Evolutionary conservation across 2,113 vertebrate species (phyloP), one percentile per base, ranked within the genome.

Genomic region (Genyomyrus donnyi): DNA sequence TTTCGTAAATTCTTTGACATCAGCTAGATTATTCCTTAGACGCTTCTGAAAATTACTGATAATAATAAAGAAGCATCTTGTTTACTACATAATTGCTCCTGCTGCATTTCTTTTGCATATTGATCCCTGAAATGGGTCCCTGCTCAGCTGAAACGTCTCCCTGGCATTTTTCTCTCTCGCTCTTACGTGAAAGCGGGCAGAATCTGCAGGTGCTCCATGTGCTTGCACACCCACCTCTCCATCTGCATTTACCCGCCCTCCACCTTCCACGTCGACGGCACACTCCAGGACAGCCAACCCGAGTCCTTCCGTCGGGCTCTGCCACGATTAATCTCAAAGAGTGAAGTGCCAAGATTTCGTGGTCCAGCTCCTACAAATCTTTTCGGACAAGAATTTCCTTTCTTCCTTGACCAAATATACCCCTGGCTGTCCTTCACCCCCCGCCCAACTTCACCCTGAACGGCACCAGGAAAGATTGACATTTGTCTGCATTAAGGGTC

Each of bases 251-350:
- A 88, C 91, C 91, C 84, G 70, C 87, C 89, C 91, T 89, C 27
- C 89, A 91, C 91, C 91, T 87, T 91, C 89, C 77, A 80, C 46
- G 88, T 89, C 88, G 92, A 92, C 91, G 90, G 94, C 94, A 92
- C 92, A 90, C 88, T 89, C 70, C 74, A 94, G 90, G 92, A 93
- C 91, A 88, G 92, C 94, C 93, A 94, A 95, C 95, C 96, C 94
- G 3, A 94, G 93, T 74, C 91, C 90, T 93, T 93, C 92, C 86
- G 52, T 91, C 88, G 92, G 92, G 92, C 90, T 45, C 91, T 89
- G 93, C 93, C 90, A 93, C 95, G 94, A 96, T 96, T 96, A 95
- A 95, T 96, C 94, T 92, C 90, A 91, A 95, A 94, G 95, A 94
- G 95, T 94, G 92, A 91, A 94, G 93, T 93, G 93, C 93, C 94